These are phyloP conservation scores for Turritopsis dohrnii DNA, from an alignment of 30 jellyfish, hydroid and myxozoan genomes.

Conservation along the genomic window DNA sequence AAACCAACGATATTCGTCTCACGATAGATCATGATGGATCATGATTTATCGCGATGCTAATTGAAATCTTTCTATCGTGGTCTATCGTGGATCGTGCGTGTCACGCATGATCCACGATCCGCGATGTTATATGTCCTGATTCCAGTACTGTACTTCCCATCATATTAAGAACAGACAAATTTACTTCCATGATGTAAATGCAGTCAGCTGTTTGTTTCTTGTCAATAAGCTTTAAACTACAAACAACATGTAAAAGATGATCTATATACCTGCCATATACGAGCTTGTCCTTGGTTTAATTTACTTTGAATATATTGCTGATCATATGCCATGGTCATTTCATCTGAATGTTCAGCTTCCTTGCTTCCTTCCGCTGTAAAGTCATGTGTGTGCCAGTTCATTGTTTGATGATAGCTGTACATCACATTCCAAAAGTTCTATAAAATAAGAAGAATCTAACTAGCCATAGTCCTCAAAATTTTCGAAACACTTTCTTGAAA, in stretches of 20 bases:
- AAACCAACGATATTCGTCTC: too few species aligned
- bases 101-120: too few species aligned
- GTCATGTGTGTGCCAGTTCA: slow-evolving; percentile 76
- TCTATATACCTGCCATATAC: slow-evolving; percentile 91
- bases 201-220: too few species aligned
- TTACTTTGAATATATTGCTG: slow-evolving; percentile 74
- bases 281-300: slow-evolving; percentile 81
- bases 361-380: slow-evolving; percentile 19
- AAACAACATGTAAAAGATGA: background rate
- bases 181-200: too few species aligned
- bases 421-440: slow-evolving; percentile 86
- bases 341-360: slow-evolving; percentile 31
- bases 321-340: slow-evolving; percentile 56
- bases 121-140: too few species aligned
- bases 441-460: background rate
- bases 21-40: too few species aligned
- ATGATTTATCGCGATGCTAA: too few species aligned
- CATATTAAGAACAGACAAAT: too few species aligned
- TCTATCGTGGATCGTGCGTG: too few species aligned
- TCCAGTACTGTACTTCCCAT: too few species aligned
- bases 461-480: background rate
- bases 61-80: too few species aligned
- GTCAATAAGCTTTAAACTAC: too few species aligned
- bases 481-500: background rate
- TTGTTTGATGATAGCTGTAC: slow-evolving; percentile 75